These are phyloP conservation scores for Pentamera pediparva DNA, from an alignment of 53 echinoderm and acorn worm genomes.

Conservation along the genomic window DNA sequence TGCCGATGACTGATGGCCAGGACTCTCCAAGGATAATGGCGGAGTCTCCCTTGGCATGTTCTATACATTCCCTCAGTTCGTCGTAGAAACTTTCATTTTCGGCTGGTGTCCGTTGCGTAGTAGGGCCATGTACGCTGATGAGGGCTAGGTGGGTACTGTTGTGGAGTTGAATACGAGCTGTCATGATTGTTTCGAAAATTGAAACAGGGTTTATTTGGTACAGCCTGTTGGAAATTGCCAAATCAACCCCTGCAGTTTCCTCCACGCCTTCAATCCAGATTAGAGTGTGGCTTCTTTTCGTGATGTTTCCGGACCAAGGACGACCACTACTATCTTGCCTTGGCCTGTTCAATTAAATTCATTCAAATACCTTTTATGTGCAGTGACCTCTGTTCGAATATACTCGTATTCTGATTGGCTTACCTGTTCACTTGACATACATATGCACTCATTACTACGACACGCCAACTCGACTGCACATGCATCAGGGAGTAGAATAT, in stretches of 20 bases:
- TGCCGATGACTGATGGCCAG: conserved; percentile 26
- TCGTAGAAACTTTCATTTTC: conserved; percentile 15
- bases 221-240: neutral
- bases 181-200: conserved; percentile 4
- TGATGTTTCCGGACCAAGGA: neutral
- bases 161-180: neutral
- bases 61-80: conserved; percentile 11
- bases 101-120: conserved; percentile 22
- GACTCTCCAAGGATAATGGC: conserved; percentile 18
- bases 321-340: no score
- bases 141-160: neutral
- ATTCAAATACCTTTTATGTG: no score
- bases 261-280: neutral
- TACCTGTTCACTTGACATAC: no score
- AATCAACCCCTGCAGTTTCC: neutral
- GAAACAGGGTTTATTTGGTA: neutral
- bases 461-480: no score
- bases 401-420: no score
- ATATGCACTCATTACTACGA: no score
- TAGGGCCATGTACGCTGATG: conserved; percentile 12
- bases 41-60: neutral
- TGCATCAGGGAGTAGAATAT: no score
- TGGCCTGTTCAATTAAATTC: no score
- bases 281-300: neutral
- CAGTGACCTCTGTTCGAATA: no score